phyloP scores from a whole-genome alignment of 2,888 invertebrate genomes.

The Pachycephus smyrnensis region DNA sequence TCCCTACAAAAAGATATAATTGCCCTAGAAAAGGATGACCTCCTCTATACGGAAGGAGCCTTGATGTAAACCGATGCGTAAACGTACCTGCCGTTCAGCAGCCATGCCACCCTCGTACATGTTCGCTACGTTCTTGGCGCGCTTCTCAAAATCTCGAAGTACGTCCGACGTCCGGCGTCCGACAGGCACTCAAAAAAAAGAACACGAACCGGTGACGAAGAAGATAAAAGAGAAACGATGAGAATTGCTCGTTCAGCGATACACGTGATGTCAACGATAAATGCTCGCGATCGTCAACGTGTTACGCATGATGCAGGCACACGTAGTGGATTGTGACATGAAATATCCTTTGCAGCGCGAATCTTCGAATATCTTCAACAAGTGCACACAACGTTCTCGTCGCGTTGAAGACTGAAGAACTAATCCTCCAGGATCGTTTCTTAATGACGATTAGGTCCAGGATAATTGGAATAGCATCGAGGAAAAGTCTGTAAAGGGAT shows the following conservation, averaged over 20 bases:
- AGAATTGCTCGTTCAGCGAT: neutral
- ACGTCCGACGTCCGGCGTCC: neutral
- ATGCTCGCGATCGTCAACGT: neutral
- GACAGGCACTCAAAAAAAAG: neutral
- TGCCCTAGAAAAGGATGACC: neutral
- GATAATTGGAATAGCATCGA: neutral
- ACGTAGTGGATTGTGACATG: neutral
- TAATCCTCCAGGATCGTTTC: neutral
- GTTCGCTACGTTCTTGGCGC: conserved; percentile 28
- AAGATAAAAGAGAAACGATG: neutral
- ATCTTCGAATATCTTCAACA: neutral
- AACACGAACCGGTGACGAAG: neutral
- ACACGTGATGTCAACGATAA: neutral
- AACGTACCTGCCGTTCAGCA: conserved; percentile 62
- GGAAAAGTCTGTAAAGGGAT: neutral
- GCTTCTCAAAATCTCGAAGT: neutral
- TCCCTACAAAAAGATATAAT: neutral
- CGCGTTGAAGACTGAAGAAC: neutral
- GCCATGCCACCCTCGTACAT: conserved; percentile 65
- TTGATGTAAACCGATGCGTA: neutral
- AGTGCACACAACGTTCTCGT: neutral
- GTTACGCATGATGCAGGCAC: neutral
- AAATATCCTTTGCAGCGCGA: neutral
- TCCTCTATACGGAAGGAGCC: neutral
- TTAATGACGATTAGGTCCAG: neutral